These are phyloP conservation scores for Girardia tigrina DNA, from an alignment of 2,888 invertebrate genomes.

Conservation along the genomic window DNA sequence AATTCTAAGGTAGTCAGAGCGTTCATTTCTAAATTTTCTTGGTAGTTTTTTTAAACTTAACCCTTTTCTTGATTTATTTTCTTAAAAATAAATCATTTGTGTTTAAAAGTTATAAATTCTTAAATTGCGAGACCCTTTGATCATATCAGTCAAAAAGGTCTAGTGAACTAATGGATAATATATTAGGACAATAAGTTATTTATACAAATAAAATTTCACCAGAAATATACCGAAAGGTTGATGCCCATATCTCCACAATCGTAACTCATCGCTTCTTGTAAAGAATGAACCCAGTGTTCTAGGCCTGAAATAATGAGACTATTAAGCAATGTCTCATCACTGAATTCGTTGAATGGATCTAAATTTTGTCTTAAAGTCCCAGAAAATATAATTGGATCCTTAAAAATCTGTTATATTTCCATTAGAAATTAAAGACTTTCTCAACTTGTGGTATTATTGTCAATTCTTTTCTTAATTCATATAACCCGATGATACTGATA, in stretches of 20 bases:
- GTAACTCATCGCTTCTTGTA: constrained; percentile 59
- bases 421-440: too few species aligned
- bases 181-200: too few species aligned
- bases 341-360: constrained; percentile 47
- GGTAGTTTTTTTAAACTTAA: too few species aligned
- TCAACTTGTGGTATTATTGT: constrained; percentile 9
- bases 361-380: constrained; percentile 48
- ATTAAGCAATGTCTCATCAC: constrained; percentile 57
- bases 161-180: too few species aligned
- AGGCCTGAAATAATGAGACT: constrained; percentile 77
- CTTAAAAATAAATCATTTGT: too few species aligned
- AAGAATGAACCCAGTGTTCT: constrained; percentile 65
- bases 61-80: too few species aligned
- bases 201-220: too few species aligned
- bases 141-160: too few species aligned
- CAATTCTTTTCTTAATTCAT: neutral
- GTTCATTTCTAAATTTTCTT: too few species aligned
- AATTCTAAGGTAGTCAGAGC: too few species aligned
- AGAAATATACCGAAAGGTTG: constrained; percentile 11
- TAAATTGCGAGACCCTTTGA: too few species aligned
- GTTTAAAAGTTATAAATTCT: too few species aligned
- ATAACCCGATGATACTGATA: neutral
- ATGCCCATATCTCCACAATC: constrained; percentile 1
- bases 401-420: neutral
- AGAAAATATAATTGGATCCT: constrained; percentile 27